Percentiles rank a stretch among this genome's conserved stretches.
Conservation (phyloP, 37 sponge, comb jelly and placozoan genomes). For the Cladorhizidae sp. region DNA sequence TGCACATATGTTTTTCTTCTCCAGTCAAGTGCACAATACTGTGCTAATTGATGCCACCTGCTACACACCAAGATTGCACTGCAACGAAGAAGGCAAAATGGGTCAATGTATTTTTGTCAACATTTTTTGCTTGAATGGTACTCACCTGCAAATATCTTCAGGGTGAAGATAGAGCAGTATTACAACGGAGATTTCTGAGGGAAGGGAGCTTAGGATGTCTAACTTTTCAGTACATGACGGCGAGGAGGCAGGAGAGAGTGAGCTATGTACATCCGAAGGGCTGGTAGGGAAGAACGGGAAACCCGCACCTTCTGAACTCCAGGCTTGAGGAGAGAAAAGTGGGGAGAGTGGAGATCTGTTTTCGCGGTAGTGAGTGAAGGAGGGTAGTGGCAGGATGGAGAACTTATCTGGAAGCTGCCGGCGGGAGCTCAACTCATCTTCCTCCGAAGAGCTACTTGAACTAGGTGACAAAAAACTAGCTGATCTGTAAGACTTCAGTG, state of each 20-base stretch:
- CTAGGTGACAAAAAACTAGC: no score
- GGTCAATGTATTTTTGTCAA: neutral
- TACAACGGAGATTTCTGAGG: slow-evolving; percentile 25
- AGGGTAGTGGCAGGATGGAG: neutral
- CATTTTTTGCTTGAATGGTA: neutral
- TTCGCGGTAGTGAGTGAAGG: neutral
- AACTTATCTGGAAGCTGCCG: neutral
- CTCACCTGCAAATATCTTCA: slow-evolving; percentile 52
- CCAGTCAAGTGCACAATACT: slow-evolving; percentile 9
- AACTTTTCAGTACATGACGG: neutral
- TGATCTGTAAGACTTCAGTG: no score
- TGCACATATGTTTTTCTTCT: slow-evolving; percentile 16
- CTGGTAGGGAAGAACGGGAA: no score
- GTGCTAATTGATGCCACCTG: slow-evolving; percentile 25
- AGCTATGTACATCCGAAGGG: no score
- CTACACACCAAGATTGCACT: slow-evolving; percentile 45
- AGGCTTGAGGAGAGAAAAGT: no score
- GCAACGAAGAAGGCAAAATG: neutral
- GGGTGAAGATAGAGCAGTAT: slow-evolving; percentile 36
- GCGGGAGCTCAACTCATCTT: neutral
- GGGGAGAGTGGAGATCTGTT: neutral
- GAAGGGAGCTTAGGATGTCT: slow-evolving; percentile 36
- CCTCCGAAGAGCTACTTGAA: neutral
- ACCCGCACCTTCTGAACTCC: no score
- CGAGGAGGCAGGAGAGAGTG: neutral